Conservation (phyloP, 2,888 invertebrate genomes). For the Hartigia nigra region DNA sequence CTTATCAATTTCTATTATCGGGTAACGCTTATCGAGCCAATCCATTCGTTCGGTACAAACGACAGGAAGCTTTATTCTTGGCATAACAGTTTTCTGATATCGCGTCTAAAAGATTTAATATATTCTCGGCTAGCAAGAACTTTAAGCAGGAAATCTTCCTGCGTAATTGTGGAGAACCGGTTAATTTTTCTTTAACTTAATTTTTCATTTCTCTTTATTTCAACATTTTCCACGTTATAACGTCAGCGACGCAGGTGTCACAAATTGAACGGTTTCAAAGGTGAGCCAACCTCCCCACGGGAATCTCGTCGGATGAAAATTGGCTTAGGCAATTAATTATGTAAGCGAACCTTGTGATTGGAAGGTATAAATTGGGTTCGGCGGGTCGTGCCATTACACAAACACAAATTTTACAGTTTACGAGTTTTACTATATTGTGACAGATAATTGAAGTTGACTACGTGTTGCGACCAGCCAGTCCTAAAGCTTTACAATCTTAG, state of each 20-base stretch:
- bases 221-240: background rate
- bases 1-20: background rate
- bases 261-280: background rate
- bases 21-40: background rate
- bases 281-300: background rate
- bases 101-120: background rate
- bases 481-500: background rate
- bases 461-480: background rate
- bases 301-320: background rate
- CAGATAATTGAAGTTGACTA: conserved; percentile 15
- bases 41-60: background rate
- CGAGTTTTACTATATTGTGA: background rate
- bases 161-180: background rate
- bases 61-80: background rate
- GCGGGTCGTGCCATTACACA: background rate
- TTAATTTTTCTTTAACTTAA: background rate
- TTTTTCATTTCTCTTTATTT: background rate
- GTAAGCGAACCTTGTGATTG: conserved; percentile 14
- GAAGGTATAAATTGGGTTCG: conserved; percentile 9
- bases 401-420: conserved; percentile 15
- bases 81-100: background rate
- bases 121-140: background rate
- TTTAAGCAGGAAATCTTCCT: background rate
- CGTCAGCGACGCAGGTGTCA: background rate
- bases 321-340: conserved; percentile 16